A percentile compares a stretch with the other conserved stretches of the same genome.
phyloP scores from a whole-genome alignment of 2,113 vertebrate genomes.

The Ciconia boyciana region DNA sequence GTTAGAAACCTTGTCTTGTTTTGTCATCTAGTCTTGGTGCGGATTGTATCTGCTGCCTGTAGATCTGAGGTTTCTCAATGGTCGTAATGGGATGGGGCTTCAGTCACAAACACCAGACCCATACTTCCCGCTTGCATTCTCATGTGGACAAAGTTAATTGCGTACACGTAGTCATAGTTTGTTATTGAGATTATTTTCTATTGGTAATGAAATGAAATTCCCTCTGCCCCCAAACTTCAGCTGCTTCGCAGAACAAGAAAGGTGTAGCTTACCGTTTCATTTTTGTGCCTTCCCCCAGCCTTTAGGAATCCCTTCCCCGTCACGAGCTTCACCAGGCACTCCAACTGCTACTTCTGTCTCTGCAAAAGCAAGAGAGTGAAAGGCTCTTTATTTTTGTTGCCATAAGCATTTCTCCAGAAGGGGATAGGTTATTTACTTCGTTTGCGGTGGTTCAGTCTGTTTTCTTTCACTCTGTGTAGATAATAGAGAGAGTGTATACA shows the following conservation, averaged over 20 bases:
- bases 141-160: not conserved
- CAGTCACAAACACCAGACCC: not conserved
- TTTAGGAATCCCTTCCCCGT: not conserved
- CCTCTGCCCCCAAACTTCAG: not conserved
- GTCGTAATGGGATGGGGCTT: not conserved
- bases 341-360: not conserved
- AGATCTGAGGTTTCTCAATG: not conserved
- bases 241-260: not conserved
- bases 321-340: fast-evolving
- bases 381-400: not conserved
- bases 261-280: constrained; percentile 27
- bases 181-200: not conserved
- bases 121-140: not conserved
- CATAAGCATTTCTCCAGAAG: not conserved
- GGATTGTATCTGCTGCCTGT: not conserved
- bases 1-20: not conserved
- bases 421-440: not conserved
- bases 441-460: not conserved
- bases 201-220: not conserved
- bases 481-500: not conserved
- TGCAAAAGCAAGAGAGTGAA: not conserved
- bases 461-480: not conserved
- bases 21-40: not conserved
- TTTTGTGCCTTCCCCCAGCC: not conserved
- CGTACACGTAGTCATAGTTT: fast-evolving